Conservation (phyloP, 1,140 invertebrate species). For the Babylonia areolata region DNA sequence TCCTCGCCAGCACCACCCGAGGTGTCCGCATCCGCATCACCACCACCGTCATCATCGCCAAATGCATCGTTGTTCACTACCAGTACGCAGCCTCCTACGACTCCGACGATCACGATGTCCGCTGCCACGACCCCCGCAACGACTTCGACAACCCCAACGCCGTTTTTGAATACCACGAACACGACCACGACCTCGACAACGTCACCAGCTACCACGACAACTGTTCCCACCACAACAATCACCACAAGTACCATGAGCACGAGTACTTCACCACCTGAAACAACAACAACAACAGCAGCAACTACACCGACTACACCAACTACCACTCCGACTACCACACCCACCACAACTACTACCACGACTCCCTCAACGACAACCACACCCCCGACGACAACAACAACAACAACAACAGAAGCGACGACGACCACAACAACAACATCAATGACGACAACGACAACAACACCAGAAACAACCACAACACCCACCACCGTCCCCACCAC, state of each 20-base stretch:
- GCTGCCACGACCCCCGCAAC: neutral
- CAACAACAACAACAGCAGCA: slow-evolving; percentile 22
- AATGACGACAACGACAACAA: neutral
- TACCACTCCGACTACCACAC: slow-evolving; percentile 17
- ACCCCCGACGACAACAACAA: slow-evolving; percentile 9
- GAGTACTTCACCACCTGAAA: neutral
- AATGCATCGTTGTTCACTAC: too few species aligned
- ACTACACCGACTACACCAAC: slow-evolving; percentile 11
- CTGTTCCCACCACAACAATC: neutral
- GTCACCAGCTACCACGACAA: neutral
- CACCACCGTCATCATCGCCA: too few species aligned
- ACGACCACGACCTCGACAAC: neutral
- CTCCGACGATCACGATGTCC: neutral
- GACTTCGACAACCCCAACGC: neutral
- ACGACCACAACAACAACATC: neutral
- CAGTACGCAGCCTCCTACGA: too few species aligned
- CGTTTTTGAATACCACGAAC: neutral
- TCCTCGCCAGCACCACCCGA: too few species aligned
- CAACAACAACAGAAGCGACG: too few species aligned
- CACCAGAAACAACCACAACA: slow-evolving; percentile 5
- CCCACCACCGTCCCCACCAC: neutral
- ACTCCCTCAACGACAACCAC: slow-evolving; percentile 17
- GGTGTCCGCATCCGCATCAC: too few species aligned
- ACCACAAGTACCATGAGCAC: slow-evolving; percentile 23
- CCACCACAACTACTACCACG: slow-evolving; percentile 27